These are phyloP conservation scores for Alsophila aescularia DNA, from an alignment of 2,888 invertebrate species.

Conservation along the genomic window DNA sequence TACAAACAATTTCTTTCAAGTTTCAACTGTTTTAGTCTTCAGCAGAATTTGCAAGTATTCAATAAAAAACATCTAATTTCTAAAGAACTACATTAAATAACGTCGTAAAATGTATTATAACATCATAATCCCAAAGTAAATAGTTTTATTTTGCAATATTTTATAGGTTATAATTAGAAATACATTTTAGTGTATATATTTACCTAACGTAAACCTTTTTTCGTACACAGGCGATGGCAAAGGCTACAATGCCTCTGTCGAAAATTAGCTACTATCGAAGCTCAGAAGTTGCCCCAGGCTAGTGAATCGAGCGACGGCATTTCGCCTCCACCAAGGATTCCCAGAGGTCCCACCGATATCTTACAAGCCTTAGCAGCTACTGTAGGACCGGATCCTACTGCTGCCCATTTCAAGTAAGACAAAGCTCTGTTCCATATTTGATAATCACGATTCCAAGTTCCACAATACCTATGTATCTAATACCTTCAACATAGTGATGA, in stretches of 20 bases:
- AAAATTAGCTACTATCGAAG: slow-evolving; percentile 63
- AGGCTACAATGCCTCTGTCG: slow-evolving; percentile 66
- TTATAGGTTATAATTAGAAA: slow-evolving; percentile 15
- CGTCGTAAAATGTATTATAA: slow-evolving; percentile 37
- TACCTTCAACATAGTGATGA: no score
- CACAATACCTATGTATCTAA: no score
- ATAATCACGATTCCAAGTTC: no score
- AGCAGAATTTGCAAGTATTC: neutral
- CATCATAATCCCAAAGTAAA: slow-evolving; percentile 35
- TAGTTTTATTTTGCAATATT: neutral
- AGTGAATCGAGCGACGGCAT: slow-evolving; percentile 70
- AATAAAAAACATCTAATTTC: neutral
- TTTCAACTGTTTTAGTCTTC: no score
- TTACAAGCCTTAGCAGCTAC: slow-evolving; percentile 91
- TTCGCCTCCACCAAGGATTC: slow-evolving; percentile 87
- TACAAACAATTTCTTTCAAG: no score
- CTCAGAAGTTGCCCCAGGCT: slow-evolving; percentile 66
- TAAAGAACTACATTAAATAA: neutral
- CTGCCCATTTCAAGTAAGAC: slow-evolving; percentile 90
- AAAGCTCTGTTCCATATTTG: neutral
- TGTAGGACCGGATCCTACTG: slow-evolving; percentile 91
- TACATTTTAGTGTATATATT: no score
- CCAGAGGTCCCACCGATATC: slow-evolving; percentile 92
- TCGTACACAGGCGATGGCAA: slow-evolving; percentile 62
- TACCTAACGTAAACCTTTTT: no score